Evolutionary conservation across 2,888 invertebrate species (phyloP), one percentile per base, ranked within the genome.

Genomic region (Branchellion lobata): DNA sequence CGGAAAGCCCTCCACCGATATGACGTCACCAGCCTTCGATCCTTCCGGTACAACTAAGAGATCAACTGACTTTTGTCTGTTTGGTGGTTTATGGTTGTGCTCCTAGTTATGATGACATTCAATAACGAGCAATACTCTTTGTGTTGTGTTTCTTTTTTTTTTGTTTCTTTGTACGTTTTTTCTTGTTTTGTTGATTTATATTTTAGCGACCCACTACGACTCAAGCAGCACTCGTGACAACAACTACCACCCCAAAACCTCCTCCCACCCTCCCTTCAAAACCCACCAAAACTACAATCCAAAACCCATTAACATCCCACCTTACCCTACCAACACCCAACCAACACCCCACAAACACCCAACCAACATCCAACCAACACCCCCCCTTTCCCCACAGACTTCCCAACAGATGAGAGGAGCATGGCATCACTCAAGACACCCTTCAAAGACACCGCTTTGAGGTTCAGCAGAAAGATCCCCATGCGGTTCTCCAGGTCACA

Each of bases 351-450:
- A 57, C 33, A 8, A 8, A 76, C 0, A 40, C 34, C 14, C 34
- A 36, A 29, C 24, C 61, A 69, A 47, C n/a, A n/a, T n/a, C n/a
- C n/a, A n/a, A n/a, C n/a, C n/a, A n/a, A n/a, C n/a, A n/a, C 36
- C 29, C 14, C 24, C 21, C 1, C n/a, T 24, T 24, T 0, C 29
- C 27, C 36, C 29, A 65, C 27, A 3, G 21, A 33, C 85, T 81
- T 80, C 91, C 90, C 88, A 69, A 94, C 94, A 24, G 95, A 94
- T 89, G 95, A 96, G 73, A 96, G 89, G 53, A 96, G 93, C 95
- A 96, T 96, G 81, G 95, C 96, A 86, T 92, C 92, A 0, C 96
- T 96, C 84, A 93, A 92, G 36, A 96, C 89, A 75, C 96, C 96
- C 82, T 82, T 85, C 88, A 90, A 88, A 82, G 90, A 90, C 31